phyloP scores from a whole-genome alignment of 2,113 vertebrate species.

The Dryoscopus gambensis region DNA sequence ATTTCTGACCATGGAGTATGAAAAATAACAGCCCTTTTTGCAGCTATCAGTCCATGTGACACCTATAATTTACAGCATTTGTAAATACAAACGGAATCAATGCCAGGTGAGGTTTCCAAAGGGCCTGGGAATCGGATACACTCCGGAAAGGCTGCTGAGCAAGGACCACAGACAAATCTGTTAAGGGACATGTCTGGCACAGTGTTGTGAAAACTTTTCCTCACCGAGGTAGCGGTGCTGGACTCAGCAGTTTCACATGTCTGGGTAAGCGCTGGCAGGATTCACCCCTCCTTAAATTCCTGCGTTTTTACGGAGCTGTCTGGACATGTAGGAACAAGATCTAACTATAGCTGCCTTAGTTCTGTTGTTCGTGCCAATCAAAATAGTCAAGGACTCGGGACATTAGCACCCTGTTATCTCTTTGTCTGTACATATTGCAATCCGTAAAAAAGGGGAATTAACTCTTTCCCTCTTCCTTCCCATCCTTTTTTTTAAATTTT shows the following conservation, averaged over 20 bases:
- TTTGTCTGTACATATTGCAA: neutral
- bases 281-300: neutral
- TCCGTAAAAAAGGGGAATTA: neutral
- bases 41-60: neutral
- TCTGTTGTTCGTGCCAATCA: neutral
- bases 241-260: neutral
- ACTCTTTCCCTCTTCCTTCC: neutral
- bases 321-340: slow-evolving; percentile 6
- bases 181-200: neutral
- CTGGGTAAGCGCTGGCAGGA: neutral
- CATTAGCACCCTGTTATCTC: neutral
- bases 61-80: neutral
- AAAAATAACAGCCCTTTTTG: neutral
- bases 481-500: neutral
- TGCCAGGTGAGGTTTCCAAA: slow-evolving; percentile 40
- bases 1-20: neutral
- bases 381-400: neutral
- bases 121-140: neutral
- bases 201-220: neutral
- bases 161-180: neutral
- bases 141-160: neutral
- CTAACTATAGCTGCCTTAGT: neutral
- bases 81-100: neutral
- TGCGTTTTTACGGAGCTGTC: slow-evolving; percentile 22
- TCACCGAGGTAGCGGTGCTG: neutral